Evolutionary conservation across 2,113 vertebrate species (phyloP).

Genomic region (Agapornis roseicollis): DNA sequence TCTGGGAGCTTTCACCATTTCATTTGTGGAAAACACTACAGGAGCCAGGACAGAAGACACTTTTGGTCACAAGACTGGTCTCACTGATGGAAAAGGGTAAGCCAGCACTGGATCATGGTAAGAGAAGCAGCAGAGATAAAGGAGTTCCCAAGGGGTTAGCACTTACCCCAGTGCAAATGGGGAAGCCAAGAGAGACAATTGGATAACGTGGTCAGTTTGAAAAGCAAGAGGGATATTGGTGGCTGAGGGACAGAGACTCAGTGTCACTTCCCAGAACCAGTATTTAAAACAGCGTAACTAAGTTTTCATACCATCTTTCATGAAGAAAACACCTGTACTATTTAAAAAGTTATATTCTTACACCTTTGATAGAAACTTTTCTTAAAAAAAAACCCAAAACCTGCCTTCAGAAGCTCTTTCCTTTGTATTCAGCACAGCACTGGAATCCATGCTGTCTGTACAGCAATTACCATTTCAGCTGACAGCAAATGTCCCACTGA

Average conservation of each 20-base stretch:
- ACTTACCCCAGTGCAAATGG: not conserved
- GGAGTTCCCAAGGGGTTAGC: not conserved
- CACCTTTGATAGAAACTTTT: not conserved
- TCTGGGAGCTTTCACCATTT: not conserved
- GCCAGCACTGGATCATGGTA: rapidly evolving
- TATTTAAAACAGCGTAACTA: not conserved
- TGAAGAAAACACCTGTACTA: not conserved
- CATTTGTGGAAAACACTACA: not conserved
- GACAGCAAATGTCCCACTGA: not conserved
- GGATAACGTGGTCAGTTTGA: not conserved
- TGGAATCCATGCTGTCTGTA: not conserved
- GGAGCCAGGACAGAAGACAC: not conserved
- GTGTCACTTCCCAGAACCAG: not conserved
- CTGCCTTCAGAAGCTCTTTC: not conserved
- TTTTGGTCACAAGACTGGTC: not conserved
- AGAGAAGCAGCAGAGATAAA: not conserved
- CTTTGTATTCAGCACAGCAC: not conserved
- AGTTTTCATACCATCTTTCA: not conserved
- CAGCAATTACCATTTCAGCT: not conserved
- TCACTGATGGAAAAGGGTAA: not conserved
- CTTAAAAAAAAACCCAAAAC: rapidly evolving
- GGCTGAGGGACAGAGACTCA: not conserved
- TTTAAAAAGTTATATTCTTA: not conserved
- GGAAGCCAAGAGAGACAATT: not conserved
- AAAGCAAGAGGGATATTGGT: not conserved